These are phyloP conservation scores for Neolamprologus ventralis DNA, from an alignment of 2,113 vertebrate species.

Conservation along the genomic window DNA sequence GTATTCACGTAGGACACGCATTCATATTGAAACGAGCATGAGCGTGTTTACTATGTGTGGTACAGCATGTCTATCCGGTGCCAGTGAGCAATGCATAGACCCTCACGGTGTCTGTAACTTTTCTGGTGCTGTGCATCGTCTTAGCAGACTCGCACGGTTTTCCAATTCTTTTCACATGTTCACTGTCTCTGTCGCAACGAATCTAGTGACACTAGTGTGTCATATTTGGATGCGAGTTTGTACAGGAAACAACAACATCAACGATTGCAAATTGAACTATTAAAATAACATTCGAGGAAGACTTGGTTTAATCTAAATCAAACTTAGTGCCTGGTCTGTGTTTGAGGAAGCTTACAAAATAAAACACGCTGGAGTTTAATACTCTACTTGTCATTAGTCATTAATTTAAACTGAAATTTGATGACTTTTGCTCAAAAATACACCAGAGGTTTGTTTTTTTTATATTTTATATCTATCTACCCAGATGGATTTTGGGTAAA, in stretches of 20 bases:
- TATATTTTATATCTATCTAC: not conserved
- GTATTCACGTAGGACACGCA: not conserved
- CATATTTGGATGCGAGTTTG: fast-evolving
- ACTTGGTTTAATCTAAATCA: not conserved
- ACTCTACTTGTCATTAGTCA: not conserved
- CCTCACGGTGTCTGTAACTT: not conserved
- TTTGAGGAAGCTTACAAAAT: not conserved
- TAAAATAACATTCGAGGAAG: not conserved
- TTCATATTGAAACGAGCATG: not conserved
- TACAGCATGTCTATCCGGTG: not conserved
- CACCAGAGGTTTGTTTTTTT: fast-evolving
- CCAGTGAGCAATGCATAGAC: not conserved
- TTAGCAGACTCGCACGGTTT: not conserved
- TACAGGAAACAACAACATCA: not conserved
- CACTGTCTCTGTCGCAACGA: fast-evolving
- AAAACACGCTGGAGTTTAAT: not conserved
- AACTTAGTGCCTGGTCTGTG: not conserved
- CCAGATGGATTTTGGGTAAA: not conserved
- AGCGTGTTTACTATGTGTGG: not conserved
- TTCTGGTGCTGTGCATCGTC: not conserved
- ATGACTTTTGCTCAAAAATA: not conserved
- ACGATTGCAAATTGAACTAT: not conserved
- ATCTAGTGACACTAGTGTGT: not conserved
- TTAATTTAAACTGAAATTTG: not conserved
- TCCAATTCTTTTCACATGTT: not conserved